Base-by-base conservation (phyloP, 1,140 invertebrate species). In the Gonatopus flavifemur region DNA sequence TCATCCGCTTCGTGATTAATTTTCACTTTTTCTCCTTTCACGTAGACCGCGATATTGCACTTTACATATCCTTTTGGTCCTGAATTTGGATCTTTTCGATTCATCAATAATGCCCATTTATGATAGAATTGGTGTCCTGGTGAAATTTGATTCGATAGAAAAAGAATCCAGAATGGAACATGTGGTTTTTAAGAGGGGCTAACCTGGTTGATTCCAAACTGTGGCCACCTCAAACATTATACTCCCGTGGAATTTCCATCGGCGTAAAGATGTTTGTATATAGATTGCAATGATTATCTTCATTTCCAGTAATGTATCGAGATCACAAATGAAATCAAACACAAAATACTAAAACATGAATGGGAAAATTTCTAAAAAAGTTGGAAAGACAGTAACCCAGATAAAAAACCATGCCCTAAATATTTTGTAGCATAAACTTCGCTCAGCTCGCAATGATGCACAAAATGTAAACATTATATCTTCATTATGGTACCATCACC, bases 121-220 rank as follows among this genome's bases (percentile, higher is more conserved):
- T 89, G 86, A 62, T 85, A 87, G 63, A 89, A 88, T 69, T 88
- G 84, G 64, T 87, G 88, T 75, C 88, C 89, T 91, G 55, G 24
- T 25, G 0, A 5, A 52, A 51, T 41, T 41, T 6, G 8, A 47
- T 3, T 3, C 8, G 12, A 5, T 18, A 15, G 18, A 13, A 20
- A 6, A 22, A 5, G 12, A 16, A 40, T 61, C 0, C 59, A n/a
- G 44, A 59, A 58, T 28, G 57, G 45, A 44, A 52, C 54, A 37
- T 55, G 40, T 43, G 49, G 38, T 40, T 59, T 62, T 12, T 28
- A 35, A 5, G n/a, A 18, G 22, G 36, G 16, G 25, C 52, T 72
- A 78, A 90, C 88, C 82, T 74, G 82, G 80, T 66, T 88, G 84
- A 32, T 80, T 72, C 83, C 88, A 89, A 4, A 90, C 80, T 8